These are phyloP conservation scores for Neoitamus cyanurus DNA, from an alignment of 2,888 invertebrate species.

Conservation along the genomic window DNA sequence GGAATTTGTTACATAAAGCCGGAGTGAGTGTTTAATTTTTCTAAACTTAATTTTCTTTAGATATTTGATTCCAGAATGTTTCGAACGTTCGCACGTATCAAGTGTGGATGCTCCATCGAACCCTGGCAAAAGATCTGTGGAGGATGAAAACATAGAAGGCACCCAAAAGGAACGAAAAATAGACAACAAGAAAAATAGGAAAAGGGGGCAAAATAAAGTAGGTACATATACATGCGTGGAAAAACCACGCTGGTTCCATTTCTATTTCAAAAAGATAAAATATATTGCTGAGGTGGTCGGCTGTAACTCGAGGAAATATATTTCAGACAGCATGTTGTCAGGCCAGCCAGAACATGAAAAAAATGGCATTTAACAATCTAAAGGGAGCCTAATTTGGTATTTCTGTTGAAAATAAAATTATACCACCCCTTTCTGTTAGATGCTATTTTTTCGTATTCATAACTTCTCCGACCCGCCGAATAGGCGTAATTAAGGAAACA, in stretches of 20 bases:
- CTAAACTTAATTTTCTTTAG: neutral
- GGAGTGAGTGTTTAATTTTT: constrained; percentile 48
- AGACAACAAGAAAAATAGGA: constrained; percentile 59
- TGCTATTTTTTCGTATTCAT: too few relatives aligned
- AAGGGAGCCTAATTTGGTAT: too few relatives aligned
- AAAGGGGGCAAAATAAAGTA: constrained; percentile 62
- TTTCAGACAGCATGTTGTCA: too few relatives aligned
- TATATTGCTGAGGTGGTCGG: too few relatives aligned
- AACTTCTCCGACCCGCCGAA: too few relatives aligned
- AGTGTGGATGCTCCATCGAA: too few relatives aligned
- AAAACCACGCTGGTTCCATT: neutral
- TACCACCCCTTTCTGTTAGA: too few relatives aligned
- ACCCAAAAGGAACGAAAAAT: constrained; percentile 55
- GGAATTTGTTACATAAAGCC: constrained; percentile 64
- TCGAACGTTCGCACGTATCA: neutral
- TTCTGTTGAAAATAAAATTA: too few relatives aligned
- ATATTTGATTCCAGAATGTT: constrained; percentile 1
- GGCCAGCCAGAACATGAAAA: too few relatives aligned
- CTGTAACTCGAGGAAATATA: too few relatives aligned
- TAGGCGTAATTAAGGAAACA: too few relatives aligned
- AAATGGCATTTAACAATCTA: too few relatives aligned
- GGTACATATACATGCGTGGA: neutral
- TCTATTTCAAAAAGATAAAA: neutral
- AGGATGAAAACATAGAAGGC: neutral
- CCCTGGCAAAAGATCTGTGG: constrained; percentile 34